Evolutionary conservation across 2,797 vertebrate genomes (phyloP), one percentile per base, ranked within the genome.

Genomic region (Coregonus ussuriensis): DNA sequence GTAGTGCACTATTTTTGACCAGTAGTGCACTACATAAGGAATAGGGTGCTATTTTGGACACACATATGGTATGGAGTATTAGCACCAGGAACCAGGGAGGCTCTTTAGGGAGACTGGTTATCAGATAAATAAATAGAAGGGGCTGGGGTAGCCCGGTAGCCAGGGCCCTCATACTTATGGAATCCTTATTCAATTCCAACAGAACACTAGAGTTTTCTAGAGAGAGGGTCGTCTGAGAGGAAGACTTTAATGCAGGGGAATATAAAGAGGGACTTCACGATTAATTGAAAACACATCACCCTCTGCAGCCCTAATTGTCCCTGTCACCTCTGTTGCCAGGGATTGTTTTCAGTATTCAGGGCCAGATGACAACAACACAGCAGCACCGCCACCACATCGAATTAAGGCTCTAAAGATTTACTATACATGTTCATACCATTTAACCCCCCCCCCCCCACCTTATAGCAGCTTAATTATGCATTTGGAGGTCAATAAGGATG

Each of bases 231-330:
- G 4, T 37, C 78, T 59, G 21, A 59, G 79, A 54, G 35, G 54
- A 67, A 74, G 29, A 52, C 69, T 79, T 25, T 59, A 82, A 82
- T 79, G 79, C 74, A 77, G 75, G 18, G 41, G 63, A 47, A 78
- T 73, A 71, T 67, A 82, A 74, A 68, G 74, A 77, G n/a, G 71
- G 6, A 83, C 59, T 41, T 82, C 79, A n/a, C 69, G 73, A 86
- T 86, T 88, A 91, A 92, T 88, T 89, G 88, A 91, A 87, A 87
- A 78, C 65, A 14, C 72, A 72, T 88, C 82, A 77, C 71, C 81
- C 79, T 51, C 6, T 69, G 70, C 75, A 33, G n/a, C 79, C 72
- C 71, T 88, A 82, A 88, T 81, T 82, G 78, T 83, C 74, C 35
- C 76, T 81, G 88, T 91, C 90, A 88, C 85, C 88, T 88, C 77